Percentiles rank a stretch among this genome's conserved stretches.
These are phyloP conservation scores for Cryptocephalus primarius DNA, from an alignment of 2,888 invertebrate genomes.

Conservation along the genomic window DNA sequence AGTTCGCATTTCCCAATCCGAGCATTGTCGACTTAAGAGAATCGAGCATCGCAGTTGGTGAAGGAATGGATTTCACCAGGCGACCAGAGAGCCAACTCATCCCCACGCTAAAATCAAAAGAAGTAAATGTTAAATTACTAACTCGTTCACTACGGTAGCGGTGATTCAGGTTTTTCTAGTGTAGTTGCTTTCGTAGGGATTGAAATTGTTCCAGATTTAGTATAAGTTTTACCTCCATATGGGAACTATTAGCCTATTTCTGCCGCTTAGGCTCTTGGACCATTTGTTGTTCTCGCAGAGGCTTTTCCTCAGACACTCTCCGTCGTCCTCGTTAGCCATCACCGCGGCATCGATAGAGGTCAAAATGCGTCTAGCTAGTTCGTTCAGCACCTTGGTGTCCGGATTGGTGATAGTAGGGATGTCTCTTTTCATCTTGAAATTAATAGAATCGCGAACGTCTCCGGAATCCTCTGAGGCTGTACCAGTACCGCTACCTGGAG, in stretches of 20 bases:
- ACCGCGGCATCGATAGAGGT: slow-evolving; percentile 46
- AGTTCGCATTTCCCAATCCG: slow-evolving; percentile 58
- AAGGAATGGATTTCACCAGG: slow-evolving; percentile 30
- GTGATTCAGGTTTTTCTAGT: too few relatives aligned
- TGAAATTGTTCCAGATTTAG: too few relatives aligned
- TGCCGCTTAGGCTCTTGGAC: slow-evolving; percentile 44
- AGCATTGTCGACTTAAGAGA: slow-evolving; percentile 55
- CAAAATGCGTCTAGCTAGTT: slow-evolving; percentile 43
- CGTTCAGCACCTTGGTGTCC: slow-evolving; percentile 39
- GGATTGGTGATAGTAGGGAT: slow-evolving; percentile 26
- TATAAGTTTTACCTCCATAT: slow-evolving; percentile 58
- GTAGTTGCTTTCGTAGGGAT: too few relatives aligned
- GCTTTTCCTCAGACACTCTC: slow-evolving; percentile 49
- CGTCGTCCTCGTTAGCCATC: slow-evolving; percentile 41
- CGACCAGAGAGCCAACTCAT: slow-evolving; percentile 62
- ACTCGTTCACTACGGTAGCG: too few relatives aligned
- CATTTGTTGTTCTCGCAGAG: slow-evolving; percentile 58
- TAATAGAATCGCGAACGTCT: slow-evolving; percentile 17
- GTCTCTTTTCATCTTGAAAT: slow-evolving; percentile 21
- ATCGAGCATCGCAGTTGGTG: slow-evolving; percentile 42
- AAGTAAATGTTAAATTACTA: too few relatives aligned
- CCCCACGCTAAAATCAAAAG: slow-evolving; percentile 48
- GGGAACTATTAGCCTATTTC: slow-evolving; percentile 57
- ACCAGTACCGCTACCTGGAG: slow-evolving; percentile 6
- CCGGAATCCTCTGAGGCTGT: slow-evolving; percentile 8